Base-by-base conservation (phyloP, 2,888 invertebrate species). In the Cybosia mesomella region DNA sequence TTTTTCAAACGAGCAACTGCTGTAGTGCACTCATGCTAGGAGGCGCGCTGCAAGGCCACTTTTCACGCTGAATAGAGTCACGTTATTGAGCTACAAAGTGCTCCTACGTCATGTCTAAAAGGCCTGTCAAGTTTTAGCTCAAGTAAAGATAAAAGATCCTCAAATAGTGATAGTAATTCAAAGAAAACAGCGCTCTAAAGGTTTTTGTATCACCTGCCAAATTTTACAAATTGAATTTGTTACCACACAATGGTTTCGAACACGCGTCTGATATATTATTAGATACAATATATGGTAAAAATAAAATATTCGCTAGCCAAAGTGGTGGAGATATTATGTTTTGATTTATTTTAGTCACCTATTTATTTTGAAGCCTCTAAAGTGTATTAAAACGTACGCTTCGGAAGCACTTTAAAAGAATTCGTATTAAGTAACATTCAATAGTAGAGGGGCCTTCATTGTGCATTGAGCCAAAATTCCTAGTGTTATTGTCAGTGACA, bases 11-110 rank as follows among this genome's bases (percentile, higher is more conserved):
- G 76, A 77, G 73, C 71, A 75, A 73, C 72, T 62, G 68, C 57
- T 79, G 72, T 77, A 79, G 79, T 74, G 83, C 80, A 79, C 82
- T 81, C 74, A 75, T 69, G 68, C 79, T 76, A 74, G 75, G 75
- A 76, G 77, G 70, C 54, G 74, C 76, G 75, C 74, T 76, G 78
- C 81, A 75, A 78, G 77, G 81, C 82, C 86, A 87, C 88, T 89
- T 85, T 81, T 81, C 74, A 75, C 83, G 73, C 74, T 80, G 83
- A 86, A 85, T 85, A 82, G 84, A 76, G 85, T 79, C 82, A 80
- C 83, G 81, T 82, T 86, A 86, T 89, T 81, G 87, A 86, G 86
- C 86, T 84, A 82, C 85, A 87, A 88, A 91, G 89, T 89, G 89
- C 88, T 85, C 71, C 85, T 81, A 81, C 82, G 78, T 85, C 85